Conservation (phyloP, 2,888 invertebrate genomes). For the Dendrolimus pini region DNA sequence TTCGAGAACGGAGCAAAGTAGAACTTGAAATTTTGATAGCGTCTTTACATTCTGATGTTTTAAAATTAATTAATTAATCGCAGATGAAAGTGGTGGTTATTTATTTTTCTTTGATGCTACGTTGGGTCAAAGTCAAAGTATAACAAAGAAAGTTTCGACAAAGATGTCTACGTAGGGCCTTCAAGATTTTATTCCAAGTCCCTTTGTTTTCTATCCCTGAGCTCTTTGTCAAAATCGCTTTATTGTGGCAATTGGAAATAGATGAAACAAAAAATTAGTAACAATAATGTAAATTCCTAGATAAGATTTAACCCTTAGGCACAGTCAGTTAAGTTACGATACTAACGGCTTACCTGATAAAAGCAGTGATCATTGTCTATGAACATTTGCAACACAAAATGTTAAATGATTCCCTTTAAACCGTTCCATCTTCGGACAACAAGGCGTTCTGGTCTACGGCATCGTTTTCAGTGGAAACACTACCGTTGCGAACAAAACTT, state of each 20-base stretch:
- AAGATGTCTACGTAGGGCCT: conserved; percentile 35
- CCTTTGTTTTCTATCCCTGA: conserved; percentile 47
- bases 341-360: too few relatives aligned
- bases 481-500: too few relatives aligned
- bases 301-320: background rate
- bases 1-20: too few relatives aligned
- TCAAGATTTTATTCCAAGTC: conserved; percentile 45
- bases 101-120: background rate
- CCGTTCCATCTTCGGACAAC: too few relatives aligned
- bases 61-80: background rate
- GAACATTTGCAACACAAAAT: too few relatives aligned
- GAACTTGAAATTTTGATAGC: too few relatives aligned
- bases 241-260: conserved; percentile 31
- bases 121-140: conserved; percentile 21
- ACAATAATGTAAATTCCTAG: conserved; percentile 26
- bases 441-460: too few relatives aligned
- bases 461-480: too few relatives aligned
- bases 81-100: background rate
- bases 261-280: conserved; percentile 56
- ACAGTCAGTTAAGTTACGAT: too few relatives aligned
- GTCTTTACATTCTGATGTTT: too few relatives aligned
- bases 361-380: too few relatives aligned
- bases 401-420: too few relatives aligned
- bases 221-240: conserved; percentile 48
- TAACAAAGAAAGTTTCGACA: conserved; percentile 52